Conservation (phyloP, 1,140 invertebrate species). For the Drosophila athabasca region DNA sequence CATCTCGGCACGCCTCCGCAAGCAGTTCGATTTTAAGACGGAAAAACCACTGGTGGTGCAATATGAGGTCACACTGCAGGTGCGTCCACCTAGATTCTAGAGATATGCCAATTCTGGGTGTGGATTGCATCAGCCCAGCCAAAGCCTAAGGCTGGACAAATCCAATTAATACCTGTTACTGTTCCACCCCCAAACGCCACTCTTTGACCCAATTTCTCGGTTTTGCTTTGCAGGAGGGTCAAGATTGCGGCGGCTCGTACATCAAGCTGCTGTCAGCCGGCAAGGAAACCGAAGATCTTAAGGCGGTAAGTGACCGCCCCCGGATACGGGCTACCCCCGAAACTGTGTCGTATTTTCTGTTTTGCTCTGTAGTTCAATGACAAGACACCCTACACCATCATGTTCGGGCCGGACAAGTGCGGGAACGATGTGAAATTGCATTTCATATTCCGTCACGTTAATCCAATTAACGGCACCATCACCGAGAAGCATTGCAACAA, state of each 20-base stretch:
- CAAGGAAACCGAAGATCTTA: constrained; percentile 89
- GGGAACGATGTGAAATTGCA: constrained; percentile 98
- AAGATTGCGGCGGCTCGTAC: constrained; percentile 99
- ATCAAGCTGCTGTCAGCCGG: constrained; percentile 94
- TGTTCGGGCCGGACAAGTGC: constrained; percentile 99
- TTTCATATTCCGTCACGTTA: constrained; percentile 98
- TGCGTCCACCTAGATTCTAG: constrained; percentile 48
- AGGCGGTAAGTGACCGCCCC: constrained; percentile 73
- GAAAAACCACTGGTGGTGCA: constrained; percentile 96
- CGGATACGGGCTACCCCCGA: constrained; percentile 6
- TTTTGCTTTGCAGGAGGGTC: constrained; percentile 88
- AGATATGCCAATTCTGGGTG: no score
- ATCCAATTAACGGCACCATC: constrained; percentile 94
- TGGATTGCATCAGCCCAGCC: constrained; percentile 65
- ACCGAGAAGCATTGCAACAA: constrained; percentile 97
- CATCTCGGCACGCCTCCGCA: constrained; percentile 91
- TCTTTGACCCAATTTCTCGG: constrained; percentile 11
- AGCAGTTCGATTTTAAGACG: constrained; percentile 92
- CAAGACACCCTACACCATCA: constrained; percentile 98
- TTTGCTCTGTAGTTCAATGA: constrained; percentile 90
- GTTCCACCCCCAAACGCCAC: constrained; percentile 44
- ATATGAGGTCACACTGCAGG: constrained; percentile 93
- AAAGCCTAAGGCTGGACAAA: constrained; percentile 31
- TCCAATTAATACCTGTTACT: constrained; percentile 75
- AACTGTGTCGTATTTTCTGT: constrained; percentile 10